phyloP scores from a whole-genome alignment of 2,113 vertebrate species.

The Camelus dromedarius region DNA sequence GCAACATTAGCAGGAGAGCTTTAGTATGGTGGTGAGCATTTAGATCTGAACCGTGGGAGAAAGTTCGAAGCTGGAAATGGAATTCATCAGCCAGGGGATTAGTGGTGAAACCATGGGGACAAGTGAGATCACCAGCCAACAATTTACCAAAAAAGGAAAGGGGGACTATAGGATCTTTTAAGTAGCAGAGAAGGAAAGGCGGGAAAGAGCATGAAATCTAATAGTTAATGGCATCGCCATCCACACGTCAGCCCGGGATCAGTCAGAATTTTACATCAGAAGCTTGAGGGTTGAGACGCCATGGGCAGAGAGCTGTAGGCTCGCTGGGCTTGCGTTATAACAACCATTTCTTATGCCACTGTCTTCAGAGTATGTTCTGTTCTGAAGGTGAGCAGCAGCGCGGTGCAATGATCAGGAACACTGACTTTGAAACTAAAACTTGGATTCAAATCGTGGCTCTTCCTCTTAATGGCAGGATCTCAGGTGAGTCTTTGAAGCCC shows the following conservation, averaged over 20 bases:
- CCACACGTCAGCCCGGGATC: background rate
- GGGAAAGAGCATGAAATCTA: background rate
- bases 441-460: background rate
- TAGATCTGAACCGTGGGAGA: rapidly evolving
- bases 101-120: background rate
- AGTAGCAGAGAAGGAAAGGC: background rate
- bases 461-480: rapidly evolving
- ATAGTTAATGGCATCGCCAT: too few relatives aligned
- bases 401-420: background rate
- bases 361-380: background rate
- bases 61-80: background rate
- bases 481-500: too few relatives aligned
- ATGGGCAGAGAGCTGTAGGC: background rate
- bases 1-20: background rate
- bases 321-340: rapidly evolving
- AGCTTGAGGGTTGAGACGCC: background rate
- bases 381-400: background rate
- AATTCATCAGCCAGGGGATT: too few relatives aligned
- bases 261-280: background rate
- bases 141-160: background rate
- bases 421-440: background rate
- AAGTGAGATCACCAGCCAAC: background rate
- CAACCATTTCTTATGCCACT: too few relatives aligned
- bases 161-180: rapidly evolving
- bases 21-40: background rate